These are phyloP conservation scores for Drosophila nigromelanica DNA, from an alignment of 1,140 invertebrate species.

Conservation along the genomic window DNA sequence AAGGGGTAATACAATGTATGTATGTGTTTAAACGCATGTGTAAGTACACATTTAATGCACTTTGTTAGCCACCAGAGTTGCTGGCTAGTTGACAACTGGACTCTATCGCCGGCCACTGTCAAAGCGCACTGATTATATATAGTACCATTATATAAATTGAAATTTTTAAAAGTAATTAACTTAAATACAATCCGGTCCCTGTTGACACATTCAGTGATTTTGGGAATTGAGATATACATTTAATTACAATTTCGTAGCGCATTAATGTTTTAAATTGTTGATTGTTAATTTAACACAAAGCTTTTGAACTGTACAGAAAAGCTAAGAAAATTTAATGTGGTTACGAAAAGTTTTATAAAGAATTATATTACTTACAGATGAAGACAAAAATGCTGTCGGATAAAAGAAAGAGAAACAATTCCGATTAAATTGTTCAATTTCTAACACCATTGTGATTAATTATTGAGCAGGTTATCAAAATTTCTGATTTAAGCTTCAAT, in stretches of 20 bases:
- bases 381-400: no score
- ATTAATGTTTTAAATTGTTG: no score
- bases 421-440: no score
- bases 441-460: no score
- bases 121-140: constrained; percentile 16
- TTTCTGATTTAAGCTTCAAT: constrained; percentile 9
- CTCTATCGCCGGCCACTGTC: constrained; percentile 23
- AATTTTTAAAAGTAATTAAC: constrained; percentile 4
- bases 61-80: constrained; percentile 23
- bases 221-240: neutral
- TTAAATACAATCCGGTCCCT: neutral
- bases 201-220: neutral
- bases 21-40: neutral
- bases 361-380: no score
- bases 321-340: no score
- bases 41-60: neutral
- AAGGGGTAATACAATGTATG: constrained; percentile 6
- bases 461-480: neutral
- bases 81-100: constrained; percentile 21
- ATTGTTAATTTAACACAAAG: no score
- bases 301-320: no score
- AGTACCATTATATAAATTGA: constrained; percentile 15
- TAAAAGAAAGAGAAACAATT: no score
- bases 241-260: no score
- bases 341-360: no score